Base-by-base conservation (phyloP, 2,797 vertebrate species). In the Platyrinchus mystaceus region DNA sequence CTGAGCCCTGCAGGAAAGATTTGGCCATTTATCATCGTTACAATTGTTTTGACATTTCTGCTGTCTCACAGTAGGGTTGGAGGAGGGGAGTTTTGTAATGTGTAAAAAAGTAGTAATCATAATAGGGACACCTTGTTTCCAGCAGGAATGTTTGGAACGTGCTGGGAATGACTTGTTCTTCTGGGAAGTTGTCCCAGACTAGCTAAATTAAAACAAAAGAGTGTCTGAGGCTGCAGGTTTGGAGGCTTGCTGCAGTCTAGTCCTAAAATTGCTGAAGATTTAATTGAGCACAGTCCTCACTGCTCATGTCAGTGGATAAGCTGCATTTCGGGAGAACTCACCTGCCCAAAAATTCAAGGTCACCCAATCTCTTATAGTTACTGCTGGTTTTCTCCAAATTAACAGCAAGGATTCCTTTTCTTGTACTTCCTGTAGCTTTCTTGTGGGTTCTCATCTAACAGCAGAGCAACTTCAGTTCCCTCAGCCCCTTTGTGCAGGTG, bases 171-270 rank as follows among this genome's bases (percentile, higher is more conserved):
- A 87, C 67, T 82, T 68, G 50, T 91, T 93, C 86, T 82, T 78
- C 75, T 91, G 90, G 43, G 79, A 79, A 69, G 28, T 68, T 89
- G 88, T 89, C 88, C 88, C 59, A 58, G 11, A 73, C 71, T 30
- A 82, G 59, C 63, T 89, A 76, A 79, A 91, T 93, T 64, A 93
- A 94, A 75, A 89, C 70, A 49, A 56, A 95, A 75, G 41, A 68
- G 49, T 70, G 41, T 74, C 81, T 75, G 58, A 82, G 75, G 63
- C 53, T 71, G 63, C 63, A 87, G 75, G 26, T 89, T 87, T 87
- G 78, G 52, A 82, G n/a, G 20, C 53, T 75, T 93, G 44, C 46
- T 84, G 11, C 52, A 52, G 46, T 70, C 41, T 47, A 10, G 60
- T 39, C 36, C 64, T 91, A 12, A 84, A 90, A 82, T 44, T 63